A percentile compares a stretch with the other conserved stretches of the same genome.
phyloP scores from a whole-genome alignment of 1,140 invertebrate genomes.

The Littorina saxatilis region DNA sequence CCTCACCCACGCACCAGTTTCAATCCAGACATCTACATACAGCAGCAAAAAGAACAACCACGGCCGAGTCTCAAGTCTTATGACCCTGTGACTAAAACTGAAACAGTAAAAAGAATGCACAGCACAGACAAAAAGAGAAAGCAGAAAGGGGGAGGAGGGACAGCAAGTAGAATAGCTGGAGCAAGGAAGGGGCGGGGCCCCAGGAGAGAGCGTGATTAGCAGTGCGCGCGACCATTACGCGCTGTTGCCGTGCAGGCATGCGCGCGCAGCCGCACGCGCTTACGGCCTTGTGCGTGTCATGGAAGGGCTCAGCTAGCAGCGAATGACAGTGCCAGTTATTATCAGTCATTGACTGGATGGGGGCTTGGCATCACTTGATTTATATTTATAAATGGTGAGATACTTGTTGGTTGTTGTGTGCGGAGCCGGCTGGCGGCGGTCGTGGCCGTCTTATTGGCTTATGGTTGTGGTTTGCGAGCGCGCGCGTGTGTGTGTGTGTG shows the following conservation, averaged over 20 bases:
- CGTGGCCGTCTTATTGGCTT: not conserved
- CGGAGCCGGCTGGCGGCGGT: too few species aligned
- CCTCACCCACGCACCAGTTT: too few species aligned
- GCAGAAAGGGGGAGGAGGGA: too few species aligned
- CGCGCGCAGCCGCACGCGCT: slow-evolving; percentile 16
- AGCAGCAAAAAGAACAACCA: too few species aligned
- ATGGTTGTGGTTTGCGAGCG: too few species aligned
- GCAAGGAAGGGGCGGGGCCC: slow-evolving; percentile 15
- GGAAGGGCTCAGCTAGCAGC: not conserved
- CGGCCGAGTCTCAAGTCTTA: too few species aligned
- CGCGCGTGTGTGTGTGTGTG: too few species aligned
- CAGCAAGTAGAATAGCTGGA: too few species aligned
- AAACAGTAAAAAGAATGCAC: too few species aligned
- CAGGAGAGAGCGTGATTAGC: slow-evolving; percentile 26
- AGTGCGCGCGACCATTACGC: slow-evolving; percentile 27
- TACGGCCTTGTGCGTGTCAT: slow-evolving; percentile 6
- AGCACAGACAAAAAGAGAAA: too few species aligned
- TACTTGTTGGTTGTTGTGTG: not conserved
- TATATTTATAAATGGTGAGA: slow-evolving; percentile 20
- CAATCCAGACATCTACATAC: too few species aligned
- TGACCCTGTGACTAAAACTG: too few species aligned
- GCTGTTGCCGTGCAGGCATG: slow-evolving; percentile 10
- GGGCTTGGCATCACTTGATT: slow-evolving; percentile 7
- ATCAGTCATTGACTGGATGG: slow-evolving; percentile 22
- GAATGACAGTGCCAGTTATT: slow-evolving; percentile 18